These are phyloP conservation scores for Bombus confusus DNA, from an alignment of 1,140 invertebrate species.

Conservation along the genomic window DNA sequence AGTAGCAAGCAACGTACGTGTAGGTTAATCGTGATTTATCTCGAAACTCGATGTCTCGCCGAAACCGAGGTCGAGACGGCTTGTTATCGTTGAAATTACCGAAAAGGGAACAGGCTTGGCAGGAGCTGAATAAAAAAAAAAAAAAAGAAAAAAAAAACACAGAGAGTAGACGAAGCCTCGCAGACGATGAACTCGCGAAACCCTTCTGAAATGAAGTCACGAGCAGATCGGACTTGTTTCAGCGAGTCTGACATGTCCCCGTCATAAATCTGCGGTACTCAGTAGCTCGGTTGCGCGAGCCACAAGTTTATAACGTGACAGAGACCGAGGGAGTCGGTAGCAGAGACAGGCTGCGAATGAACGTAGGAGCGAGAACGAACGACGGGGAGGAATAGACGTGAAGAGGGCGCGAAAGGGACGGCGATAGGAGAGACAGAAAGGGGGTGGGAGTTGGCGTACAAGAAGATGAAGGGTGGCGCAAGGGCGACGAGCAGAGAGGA, in stretches of 20 bases:
- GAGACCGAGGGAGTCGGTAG: slow-evolving; percentile 50
- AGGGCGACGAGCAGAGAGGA: background rate
- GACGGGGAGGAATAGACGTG: slow-evolving; percentile 36
- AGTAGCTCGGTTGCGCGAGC: slow-evolving; percentile 50
- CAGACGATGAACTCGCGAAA: slow-evolving; percentile 30
- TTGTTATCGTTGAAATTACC: slow-evolving; percentile 14
- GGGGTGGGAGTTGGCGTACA: background rate
- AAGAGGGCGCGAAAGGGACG: background rate
- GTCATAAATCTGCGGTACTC: slow-evolving; percentile 76
- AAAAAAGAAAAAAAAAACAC: background rate
- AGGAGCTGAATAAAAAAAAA: background rate
- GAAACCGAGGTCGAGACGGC: background rate
- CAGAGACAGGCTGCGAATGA: slow-evolving; percentile 26
- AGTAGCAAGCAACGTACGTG: background rate
- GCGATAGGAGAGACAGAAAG: background rate
- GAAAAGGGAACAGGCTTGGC: background rate
- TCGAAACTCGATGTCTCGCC: background rate
- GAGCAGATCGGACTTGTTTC: slow-evolving; percentile 71
- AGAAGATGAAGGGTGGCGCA: background rate
- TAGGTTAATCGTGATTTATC: slow-evolving; percentile 9
- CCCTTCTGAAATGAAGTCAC: slow-evolving; percentile 65
- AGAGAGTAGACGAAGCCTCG: background rate
- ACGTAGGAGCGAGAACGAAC: slow-evolving; percentile 34
- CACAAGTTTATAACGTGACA: slow-evolving; percentile 75
- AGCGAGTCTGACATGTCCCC: slow-evolving; percentile 70